These are phyloP conservation scores for Spilosoma lubricipeda DNA, from an alignment of 2,888 invertebrate species.

Conservation along the genomic window DNA sequence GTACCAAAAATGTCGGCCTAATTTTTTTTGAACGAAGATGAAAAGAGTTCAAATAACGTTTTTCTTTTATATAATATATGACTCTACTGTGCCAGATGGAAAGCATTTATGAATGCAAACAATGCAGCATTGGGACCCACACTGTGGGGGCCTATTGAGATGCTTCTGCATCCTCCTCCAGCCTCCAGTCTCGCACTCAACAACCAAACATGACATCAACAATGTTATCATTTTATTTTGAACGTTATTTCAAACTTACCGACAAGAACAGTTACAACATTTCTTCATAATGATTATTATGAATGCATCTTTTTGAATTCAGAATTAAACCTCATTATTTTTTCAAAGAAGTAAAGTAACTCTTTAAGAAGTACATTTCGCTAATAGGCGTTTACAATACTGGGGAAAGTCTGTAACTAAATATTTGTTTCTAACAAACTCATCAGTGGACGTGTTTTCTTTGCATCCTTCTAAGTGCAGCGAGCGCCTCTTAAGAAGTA, in stretches of 20 bases:
- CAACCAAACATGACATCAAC: background rate
- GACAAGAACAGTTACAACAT: background rate
- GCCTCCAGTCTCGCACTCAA: no score
- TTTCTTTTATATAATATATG: no score
- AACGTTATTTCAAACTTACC: background rate
- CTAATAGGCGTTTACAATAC: constrained; percentile 4
- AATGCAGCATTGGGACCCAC: background rate
- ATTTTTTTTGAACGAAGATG: no score
- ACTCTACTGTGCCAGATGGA: no score
- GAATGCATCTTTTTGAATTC: background rate
- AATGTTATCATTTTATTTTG: no score
- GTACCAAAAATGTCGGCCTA: no score
- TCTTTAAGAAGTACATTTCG: background rate
- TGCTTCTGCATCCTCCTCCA: no score
- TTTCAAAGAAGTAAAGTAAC: background rate
- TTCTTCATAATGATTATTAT: background rate
- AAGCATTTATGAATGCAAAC: no score
- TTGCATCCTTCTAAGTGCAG: constrained; percentile 62
- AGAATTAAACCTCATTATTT: background rate
- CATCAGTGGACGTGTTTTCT: constrained; percentile 63
- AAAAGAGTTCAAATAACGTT: no score
- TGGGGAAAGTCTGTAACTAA: constrained; percentile 40
- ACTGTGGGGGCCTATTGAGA: no score
- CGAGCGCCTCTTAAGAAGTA: constrained; percentile 51
- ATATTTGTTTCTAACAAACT: constrained; percentile 54